Percentiles rank a stretch among this genome's conserved stretches.
Conservation (phyloP, 2,888 invertebrate species). For the Bimastos eiseni region DNA sequence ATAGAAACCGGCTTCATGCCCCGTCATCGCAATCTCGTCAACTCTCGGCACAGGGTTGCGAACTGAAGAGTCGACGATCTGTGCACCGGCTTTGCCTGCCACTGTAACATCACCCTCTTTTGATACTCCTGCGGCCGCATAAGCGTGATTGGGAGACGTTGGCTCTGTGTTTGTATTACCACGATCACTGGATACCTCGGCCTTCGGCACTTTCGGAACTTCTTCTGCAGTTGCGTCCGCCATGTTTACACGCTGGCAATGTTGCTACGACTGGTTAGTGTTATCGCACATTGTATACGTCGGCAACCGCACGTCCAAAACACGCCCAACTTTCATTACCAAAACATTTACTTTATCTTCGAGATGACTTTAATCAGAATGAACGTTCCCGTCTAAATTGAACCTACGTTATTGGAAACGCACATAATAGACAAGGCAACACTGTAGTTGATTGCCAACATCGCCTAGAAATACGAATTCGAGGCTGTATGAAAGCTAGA, state of each 20-base stretch:
- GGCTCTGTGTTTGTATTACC: neutral
- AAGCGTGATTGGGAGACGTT: neutral
- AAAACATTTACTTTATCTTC: neutral
- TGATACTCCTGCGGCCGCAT: neutral
- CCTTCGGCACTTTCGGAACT: neutral
- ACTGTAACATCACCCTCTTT: neutral
- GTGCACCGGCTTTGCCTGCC: neutral
- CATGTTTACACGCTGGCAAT: constrained; percentile 45
- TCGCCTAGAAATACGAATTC: neutral
- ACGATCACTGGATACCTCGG: constrained; percentile 18
- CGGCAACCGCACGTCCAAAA: neutral
- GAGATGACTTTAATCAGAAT: too few species aligned
- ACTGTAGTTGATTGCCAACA: too few species aligned
- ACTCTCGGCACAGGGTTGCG: neutral
- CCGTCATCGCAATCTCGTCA: constrained; percentile 14
- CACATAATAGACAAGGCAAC: too few species aligned
- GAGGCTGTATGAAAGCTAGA: neutral
- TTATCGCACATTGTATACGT: neutral
- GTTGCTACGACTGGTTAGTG: neutral
- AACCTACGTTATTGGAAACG: too few species aligned
- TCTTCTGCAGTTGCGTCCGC: constrained; percentile 32
- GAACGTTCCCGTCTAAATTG: too few species aligned
- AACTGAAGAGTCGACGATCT: neutral
- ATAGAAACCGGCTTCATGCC: constrained; percentile 33
- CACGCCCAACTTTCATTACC: neutral